Evolutionary conservation across 2,888 invertebrate species (phyloP).

Genomic region (Leucoma salicis): DNA sequence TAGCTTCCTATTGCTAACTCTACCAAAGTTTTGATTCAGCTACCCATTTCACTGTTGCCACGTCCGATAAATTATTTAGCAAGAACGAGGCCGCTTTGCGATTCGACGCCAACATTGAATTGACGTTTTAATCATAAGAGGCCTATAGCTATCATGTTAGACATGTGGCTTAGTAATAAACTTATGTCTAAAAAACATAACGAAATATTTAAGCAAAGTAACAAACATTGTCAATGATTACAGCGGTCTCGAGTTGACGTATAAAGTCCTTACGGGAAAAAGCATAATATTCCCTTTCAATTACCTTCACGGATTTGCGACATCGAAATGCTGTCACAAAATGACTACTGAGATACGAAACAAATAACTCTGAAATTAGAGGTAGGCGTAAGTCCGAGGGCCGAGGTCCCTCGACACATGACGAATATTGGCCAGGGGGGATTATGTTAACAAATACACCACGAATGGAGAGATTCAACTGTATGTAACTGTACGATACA

Average conservation of each 20-base stretch:
- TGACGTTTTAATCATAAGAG: too few species aligned
- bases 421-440: conserved; percentile 39
- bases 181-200: too few species aligned
- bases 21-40: too few species aligned
- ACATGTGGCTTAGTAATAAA: too few species aligned
- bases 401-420: conserved; percentile 34
- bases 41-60: too few species aligned
- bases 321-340: conserved; percentile 40
- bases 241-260: conserved; percentile 29
- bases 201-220: conserved; percentile 13
- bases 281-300: conserved; percentile 52
- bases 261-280: conserved; percentile 38
- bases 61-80: too few species aligned
- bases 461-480: conserved; percentile 27
- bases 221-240: conserved; percentile 34
- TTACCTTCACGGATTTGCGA: conserved; percentile 53
- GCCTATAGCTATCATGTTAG: too few species aligned
- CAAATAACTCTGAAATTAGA: conserved; percentile 32
- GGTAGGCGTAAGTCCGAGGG: conserved; percentile 16
- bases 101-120: too few species aligned
- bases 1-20: too few species aligned
- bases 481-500: conserved; percentile 25
- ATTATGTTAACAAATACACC: conserved; percentile 43
- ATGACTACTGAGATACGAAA: conserved; percentile 36
- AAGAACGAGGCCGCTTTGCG: too few species aligned